Evolutionary conservation across 2,113 vertebrate genomes (phyloP).

Genomic region (Python bivittatus): DNA sequence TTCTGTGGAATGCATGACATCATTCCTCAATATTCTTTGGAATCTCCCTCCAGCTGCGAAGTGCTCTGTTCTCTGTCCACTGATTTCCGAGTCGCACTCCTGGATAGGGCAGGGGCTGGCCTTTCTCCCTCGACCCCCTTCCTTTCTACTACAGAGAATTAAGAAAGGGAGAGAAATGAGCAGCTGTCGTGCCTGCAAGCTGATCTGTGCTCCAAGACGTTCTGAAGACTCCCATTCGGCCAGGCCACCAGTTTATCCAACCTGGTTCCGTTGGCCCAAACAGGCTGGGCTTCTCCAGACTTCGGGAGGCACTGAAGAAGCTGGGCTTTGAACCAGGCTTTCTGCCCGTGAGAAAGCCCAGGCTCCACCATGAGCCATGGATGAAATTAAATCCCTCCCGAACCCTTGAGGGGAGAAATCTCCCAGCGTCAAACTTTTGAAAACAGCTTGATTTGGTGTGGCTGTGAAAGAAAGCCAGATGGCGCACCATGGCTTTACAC

Average conservation of each 20-base stretch:
- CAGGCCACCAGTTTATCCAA: neutral
- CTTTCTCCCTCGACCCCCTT: neutral
- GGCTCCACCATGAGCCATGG: neutral
- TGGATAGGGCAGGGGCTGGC: neutral
- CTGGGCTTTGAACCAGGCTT: too few species aligned
- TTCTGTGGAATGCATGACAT: conserved; percentile 22
- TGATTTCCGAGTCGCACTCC: conserved; percentile 12
- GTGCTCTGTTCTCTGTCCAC: neutral
- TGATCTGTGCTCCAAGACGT: neutral
- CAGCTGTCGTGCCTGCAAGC: neutral
- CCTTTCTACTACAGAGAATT: neutral
- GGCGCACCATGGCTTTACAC: neutral
- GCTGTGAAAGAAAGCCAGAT: neutral
- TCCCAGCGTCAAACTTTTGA: neutral
- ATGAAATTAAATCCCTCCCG: neutral
- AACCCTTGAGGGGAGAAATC: neutral
- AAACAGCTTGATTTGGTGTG: neutral
- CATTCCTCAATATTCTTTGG: neutral
- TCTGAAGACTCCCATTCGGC: neutral
- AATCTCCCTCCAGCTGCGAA: neutral
- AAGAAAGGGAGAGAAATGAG: rapidly evolving
- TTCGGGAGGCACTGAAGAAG: neutral
- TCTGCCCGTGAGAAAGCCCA: neutral
- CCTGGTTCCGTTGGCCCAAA: neutral
- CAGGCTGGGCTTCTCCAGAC: neutral